Percentiles rank a stretch among this genome's conserved stretches.
phyloP scores from a whole-genome alignment of 2,797 vertebrate genomes.

The Xiphophorus birchmanni region DNA sequence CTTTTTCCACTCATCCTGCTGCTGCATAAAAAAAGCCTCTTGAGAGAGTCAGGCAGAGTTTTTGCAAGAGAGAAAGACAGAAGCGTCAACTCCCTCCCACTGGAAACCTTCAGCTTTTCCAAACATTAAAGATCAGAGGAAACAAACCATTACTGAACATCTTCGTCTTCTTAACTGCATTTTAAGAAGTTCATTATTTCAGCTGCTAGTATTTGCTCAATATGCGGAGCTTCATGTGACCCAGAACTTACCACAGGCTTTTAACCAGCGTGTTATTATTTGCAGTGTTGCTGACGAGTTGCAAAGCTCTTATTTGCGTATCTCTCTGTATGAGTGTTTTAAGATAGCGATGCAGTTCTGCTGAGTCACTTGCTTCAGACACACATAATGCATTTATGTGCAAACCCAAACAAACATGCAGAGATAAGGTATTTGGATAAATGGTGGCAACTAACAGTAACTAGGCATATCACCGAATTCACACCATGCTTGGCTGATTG shows the following conservation, averaged over 20 bases:
- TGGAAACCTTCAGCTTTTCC: slow-evolving; percentile 60
- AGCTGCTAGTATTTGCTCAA: slow-evolving; percentile 38
- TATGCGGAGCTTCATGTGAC: slow-evolving; percentile 47
- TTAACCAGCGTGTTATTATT: slow-evolving; percentile 52
- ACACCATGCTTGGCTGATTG: slow-evolving; percentile 44
- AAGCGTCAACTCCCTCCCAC: slow-evolving; percentile 41
- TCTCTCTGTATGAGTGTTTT: slow-evolving; percentile 20
- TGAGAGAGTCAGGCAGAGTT: not conserved
- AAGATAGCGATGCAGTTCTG: slow-evolving; percentile 18
- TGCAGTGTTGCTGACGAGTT: slow-evolving; percentile 36
- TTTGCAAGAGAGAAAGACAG: slow-evolving; percentile 16
- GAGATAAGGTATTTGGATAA: slow-evolving; percentile 17
- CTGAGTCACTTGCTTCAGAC: slow-evolving; percentile 61
- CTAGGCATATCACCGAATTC: slow-evolving; percentile 52
- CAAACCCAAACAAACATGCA: slow-evolving; percentile 17
- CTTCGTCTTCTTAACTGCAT: slow-evolving; percentile 1
- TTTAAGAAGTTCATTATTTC: slow-evolving; percentile 17
- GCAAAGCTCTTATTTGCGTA: slow-evolving; percentile 28
- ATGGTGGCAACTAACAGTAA: slow-evolving; percentile 43
- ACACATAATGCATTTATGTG: slow-evolving; percentile 25
- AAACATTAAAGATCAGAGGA: slow-evolving; percentile 37
- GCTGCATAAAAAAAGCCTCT: slow-evolving; percentile 16
- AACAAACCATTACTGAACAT: not conserved
- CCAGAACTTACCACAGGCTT: slow-evolving; percentile 49
- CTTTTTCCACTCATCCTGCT: slow-evolving; percentile 27